Base-by-base conservation (phyloP, 1,140 invertebrate species). In the Calosoma granatense region DNA sequence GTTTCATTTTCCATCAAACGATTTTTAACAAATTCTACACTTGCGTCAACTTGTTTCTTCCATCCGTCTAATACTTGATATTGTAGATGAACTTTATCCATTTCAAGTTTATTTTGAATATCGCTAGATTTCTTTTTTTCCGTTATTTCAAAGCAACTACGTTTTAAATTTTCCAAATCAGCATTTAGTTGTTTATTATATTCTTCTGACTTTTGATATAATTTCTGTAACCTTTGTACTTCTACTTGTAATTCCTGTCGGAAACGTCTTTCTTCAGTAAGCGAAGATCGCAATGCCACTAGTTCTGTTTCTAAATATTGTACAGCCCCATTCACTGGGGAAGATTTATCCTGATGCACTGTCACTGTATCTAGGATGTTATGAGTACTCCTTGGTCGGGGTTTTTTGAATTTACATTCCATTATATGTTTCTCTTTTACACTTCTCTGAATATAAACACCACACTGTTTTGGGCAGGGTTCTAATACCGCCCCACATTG, bases 401-500 rank as follows among this genome's bases (percentile, higher is more conserved):
- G 15, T 19, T 55, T 55, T 56, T 52, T 55, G 54, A 78, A 72
- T 0, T 74, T 74, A 61, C 84, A 85, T 20, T 79, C 75, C 55
- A 71, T 75, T 20, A 75, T 65, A 58, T 86, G 84, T 1, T 74
- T 71, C 1, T 77, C 71, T 63, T 78, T 75, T 20, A 77, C 75
- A 51, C 76, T 78, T 47, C 84, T 72, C 36, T 80, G 78, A 14
- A 86, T 73, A 68, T 83, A 86, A n/a, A 77, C 78, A 0, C 81
- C 81, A 57, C 84, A 87, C 39, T 78, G 76, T 58, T 79, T 72
- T 0, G 79, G 75, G 56, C 85, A 87, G 65, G 83, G 78, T 63
- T 85, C 81, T 43, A 86, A 60, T 1, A 86, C 82, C 51, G 81
- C 80, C 6, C 81, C 80, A 58, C 85, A 87, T 55, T 81, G 76